Base-by-base conservation (phyloP, 2,888 invertebrate species). In the Ophioninae sp. region DNA sequence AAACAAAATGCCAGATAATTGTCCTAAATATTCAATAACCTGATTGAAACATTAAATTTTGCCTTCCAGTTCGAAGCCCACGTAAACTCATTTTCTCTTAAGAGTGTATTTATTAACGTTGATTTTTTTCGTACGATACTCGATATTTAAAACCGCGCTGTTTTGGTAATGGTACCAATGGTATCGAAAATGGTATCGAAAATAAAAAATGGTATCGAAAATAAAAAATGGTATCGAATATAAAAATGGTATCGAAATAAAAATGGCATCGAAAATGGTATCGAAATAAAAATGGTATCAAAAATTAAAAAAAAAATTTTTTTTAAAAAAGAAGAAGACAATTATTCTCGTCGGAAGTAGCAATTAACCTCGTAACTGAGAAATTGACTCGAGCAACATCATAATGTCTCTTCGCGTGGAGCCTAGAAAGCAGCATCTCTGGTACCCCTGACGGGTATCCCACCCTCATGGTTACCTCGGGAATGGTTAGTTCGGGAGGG, bases 331-430 rank as follows among this genome's bases (percentile, higher is more conserved):
- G 78, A 83, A 87, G 84, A 85, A 82, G 81, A 75, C 85, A 88
- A 89, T 89, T 87, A 89, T 89, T 89, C 87, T 88, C 86, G 86
- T 88, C 86, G 87, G 88, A 88, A 88, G 88, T 88, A 88, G 87
- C 86, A 88, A 90, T 90, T 90, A 90, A 90, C 88, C 89, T 88
- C 87, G 85, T 89, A 88, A 89, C 89, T 89, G 89, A 90, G 89
- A 91, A 92, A 92, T 91, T 91, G 89, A 89, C 88, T 88, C 83
- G 86, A 85, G 87, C 89, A 90, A 90, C 89, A 87, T 91, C 87
- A 89, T 89, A 89, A 89, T 88, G 89, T 89, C 88, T 90, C 88
- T 90, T 88, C 69, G 85, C n/a, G 77, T 80, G 76, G 83, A 85
- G 84, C 85, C 85, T 83, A 84, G 85, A 77, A 76, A 83, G 86